Percentiles rank a stretch among this genome's conserved stretches.
phyloP scores from a whole-genome alignment of 2,797 vertebrate species.

The Coranthus polyacanthus region DNA sequence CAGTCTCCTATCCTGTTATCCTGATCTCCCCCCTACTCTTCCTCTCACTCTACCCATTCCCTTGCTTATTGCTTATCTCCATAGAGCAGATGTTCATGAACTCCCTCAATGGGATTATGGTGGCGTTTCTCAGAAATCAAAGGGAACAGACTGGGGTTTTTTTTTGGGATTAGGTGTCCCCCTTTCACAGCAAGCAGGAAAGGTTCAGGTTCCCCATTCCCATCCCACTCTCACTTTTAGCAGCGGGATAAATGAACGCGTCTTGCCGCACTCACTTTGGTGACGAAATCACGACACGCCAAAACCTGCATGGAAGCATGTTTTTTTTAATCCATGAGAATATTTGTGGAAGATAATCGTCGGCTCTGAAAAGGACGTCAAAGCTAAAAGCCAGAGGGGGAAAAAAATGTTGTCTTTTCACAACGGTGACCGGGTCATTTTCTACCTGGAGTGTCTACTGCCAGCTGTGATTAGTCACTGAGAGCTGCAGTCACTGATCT shows the following conservation, averaged over 20 bases:
- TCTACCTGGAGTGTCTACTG: constrained; percentile 19
- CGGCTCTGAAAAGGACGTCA: too few species aligned
- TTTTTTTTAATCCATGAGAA: constrained; percentile 1
- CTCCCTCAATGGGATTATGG: constrained; percentile 70
- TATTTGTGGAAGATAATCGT: not conserved
- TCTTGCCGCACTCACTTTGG: constrained; percentile 24
- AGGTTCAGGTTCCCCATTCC: constrained; percentile 52
- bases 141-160: constrained; percentile 47
- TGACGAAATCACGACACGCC: constrained; percentile 32
- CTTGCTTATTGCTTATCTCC: constrained; percentile 65
- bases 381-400: not conserved
- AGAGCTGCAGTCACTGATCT: constrained; percentile 38
- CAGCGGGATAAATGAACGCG: constrained; percentile 21
- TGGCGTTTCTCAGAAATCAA: constrained; percentile 66
- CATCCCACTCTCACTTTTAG: constrained; percentile 28
- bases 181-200: constrained; percentile 51
- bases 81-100: constrained; percentile 65
- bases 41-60: constrained; percentile 2
- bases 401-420: constrained; percentile 4
- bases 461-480: constrained; percentile 41
- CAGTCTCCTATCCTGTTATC: not conserved
- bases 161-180: constrained; percentile 73
- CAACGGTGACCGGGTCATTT: constrained; percentile 12
- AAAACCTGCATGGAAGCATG: constrained; percentile 21
- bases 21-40: constrained; percentile 8